Conservation (phyloP, 2,113 vertebrate genomes). For the Chelonoidis abingdonii region DNA sequence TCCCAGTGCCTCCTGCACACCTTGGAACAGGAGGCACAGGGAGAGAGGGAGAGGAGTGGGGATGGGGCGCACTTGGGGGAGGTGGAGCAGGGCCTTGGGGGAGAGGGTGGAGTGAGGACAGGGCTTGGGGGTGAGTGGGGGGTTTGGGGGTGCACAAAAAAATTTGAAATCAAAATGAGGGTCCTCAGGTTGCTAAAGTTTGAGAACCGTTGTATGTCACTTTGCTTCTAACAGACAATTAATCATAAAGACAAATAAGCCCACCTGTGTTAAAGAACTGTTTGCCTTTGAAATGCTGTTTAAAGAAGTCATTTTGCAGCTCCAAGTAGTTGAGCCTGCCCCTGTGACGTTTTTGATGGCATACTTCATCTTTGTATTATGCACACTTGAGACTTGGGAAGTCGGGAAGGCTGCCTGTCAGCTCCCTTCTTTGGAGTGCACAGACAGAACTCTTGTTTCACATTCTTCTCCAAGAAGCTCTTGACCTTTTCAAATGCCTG, state of each 20-base stretch:
- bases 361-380: fast-evolving
- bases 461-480: neutral
- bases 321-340: neutral
- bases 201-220: neutral
- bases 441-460: neutral
- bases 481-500: neutral
- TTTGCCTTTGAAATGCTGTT: constrained; percentile 2
- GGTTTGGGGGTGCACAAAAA: too few relatives aligned
- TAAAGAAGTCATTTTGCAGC: neutral
- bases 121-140: too few relatives aligned
- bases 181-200: too few relatives aligned
- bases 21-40: too few relatives aligned
- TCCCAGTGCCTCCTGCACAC: too few relatives aligned
- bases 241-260: neutral
- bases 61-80: too few relatives aligned
- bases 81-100: too few relatives aligned
- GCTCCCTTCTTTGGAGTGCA: neutral
- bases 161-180: too few relatives aligned
- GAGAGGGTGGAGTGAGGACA: too few relatives aligned
- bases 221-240: neutral
- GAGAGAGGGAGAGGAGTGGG: too few relatives aligned
- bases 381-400: constrained; percentile 30
- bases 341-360: constrained; percentile 50
- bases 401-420: neutral
- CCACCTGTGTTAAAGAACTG: neutral